Conservation (phyloP, 2,888 invertebrate genomes). For the Ligdia adustata region DNA sequence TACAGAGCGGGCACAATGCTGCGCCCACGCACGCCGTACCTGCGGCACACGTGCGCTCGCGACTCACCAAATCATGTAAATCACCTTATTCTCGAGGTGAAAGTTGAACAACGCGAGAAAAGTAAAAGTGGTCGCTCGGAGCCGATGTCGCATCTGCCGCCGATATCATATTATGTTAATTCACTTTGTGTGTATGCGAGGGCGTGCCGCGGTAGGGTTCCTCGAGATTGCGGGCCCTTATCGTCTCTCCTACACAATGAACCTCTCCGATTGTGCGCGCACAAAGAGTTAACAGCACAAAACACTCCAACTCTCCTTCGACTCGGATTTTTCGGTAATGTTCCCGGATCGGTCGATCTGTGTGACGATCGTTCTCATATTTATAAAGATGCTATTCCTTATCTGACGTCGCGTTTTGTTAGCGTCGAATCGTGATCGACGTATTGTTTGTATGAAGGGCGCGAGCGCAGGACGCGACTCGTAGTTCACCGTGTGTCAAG, state of each 20-base stretch:
- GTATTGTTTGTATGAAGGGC: constrained; percentile 42
- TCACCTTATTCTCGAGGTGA: constrained; percentile 75
- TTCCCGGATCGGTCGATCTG: constrained; percentile 72
- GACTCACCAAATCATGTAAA: constrained; percentile 64
- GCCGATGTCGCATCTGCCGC: constrained; percentile 62
- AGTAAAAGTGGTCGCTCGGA: constrained; percentile 71
- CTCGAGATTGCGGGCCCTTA: constrained; percentile 63
- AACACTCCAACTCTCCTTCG: constrained; percentile 59
- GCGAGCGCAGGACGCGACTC: constrained; percentile 6
- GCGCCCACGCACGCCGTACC: constrained; percentile 53
- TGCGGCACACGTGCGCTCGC: constrained; percentile 42
- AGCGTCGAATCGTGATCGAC: constrained; percentile 65
- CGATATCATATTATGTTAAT: constrained; percentile 71
- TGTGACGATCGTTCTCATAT: constrained; percentile 55
- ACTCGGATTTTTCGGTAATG: constrained; percentile 62
- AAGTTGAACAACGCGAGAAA: constrained; percentile 76
- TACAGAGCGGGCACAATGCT: constrained; percentile 67
- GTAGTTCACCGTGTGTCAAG: constrained; percentile 21
- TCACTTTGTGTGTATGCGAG: constrained; percentile 50
- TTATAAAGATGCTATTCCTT: constrained; percentile 57
- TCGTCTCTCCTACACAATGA: constrained; percentile 59
- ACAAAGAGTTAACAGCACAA: constrained; percentile 62
- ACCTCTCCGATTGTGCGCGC: constrained; percentile 57
- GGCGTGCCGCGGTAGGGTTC: constrained; percentile 61
- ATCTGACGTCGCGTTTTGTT: constrained; percentile 62